Evolutionary conservation across 2,113 vertebrate species (phyloP).

Genomic region (Cynoglossus semilaevis): DNA sequence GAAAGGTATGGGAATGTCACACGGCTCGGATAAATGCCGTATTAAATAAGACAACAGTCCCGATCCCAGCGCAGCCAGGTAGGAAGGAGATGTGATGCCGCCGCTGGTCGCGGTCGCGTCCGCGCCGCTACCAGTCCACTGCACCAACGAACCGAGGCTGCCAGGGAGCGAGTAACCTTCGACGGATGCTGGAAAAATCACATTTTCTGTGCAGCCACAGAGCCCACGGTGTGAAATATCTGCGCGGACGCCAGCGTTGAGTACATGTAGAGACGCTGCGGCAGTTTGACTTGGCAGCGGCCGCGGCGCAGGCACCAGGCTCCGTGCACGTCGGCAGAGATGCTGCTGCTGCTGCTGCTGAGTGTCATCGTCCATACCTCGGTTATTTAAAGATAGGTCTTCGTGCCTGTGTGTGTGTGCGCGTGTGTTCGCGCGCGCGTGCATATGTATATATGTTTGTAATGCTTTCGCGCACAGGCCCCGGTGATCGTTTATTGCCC

Average conservation of each 20-base stretch:
- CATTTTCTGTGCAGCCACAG: conserved; percentile 51
- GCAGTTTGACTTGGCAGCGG: conserved; percentile 72
- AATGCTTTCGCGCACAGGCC: conserved; percentile 43
- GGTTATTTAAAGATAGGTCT: conserved; percentile 77
- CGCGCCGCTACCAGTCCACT: conserved; percentile 50
- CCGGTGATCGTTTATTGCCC: conserved; percentile 61
- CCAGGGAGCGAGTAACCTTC: conserved; percentile 46
- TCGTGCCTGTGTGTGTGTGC: conserved; percentile 36
- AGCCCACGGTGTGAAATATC: conserved; percentile 37
- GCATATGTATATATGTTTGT: not conserved
- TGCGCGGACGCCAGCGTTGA: conserved; percentile 57
- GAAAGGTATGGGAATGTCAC: conserved; percentile 74
- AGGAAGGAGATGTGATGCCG: conserved; percentile 15
- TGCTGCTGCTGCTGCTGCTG: too few relatives aligned
- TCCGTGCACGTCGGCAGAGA: conserved; percentile 69
- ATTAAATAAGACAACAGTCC: conserved; percentile 31
- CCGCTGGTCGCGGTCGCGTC: conserved; percentile 38
- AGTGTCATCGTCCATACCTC: conserved; percentile 73
- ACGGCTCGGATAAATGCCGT: conserved; percentile 40
- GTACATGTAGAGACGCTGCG: conserved; percentile 70
- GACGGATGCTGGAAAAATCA: conserved; percentile 49
- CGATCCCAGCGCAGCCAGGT: conserved; percentile 9
- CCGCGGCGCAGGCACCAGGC: conserved; percentile 56
- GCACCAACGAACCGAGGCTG: conserved; percentile 54
- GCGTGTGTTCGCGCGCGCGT: conserved; percentile 4